Evolutionary conservation across 2,888 invertebrate genomes (phyloP), one percentile per base, ranked within the genome.

Genomic region (Ormyrus thymus): DNA sequence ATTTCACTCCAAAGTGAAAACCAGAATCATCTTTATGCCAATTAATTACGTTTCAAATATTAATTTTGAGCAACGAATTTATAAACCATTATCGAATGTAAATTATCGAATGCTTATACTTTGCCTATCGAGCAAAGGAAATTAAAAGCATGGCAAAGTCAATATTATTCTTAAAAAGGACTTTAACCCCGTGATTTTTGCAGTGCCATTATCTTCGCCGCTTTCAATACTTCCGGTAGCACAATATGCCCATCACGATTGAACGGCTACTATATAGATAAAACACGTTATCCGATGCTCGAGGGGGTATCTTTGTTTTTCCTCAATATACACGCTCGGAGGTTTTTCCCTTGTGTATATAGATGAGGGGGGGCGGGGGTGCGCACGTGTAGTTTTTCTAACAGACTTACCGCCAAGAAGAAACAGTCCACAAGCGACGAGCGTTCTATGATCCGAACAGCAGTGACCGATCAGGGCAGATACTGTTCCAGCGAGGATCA

Each of bases 401-500:
- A 29, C 29, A 61, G 72, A 90, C 92, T 92, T 86, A 93, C 93
- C 93, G 83, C 92, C 92, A 53, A 93, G 90, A 65, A 93, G 92
- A 87, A 92, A 93, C 53, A 82, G 66, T 83, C 93, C 93, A 85
- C 93, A 92, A 64, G 93, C 93, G 66, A 93, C 89, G 68, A 93
- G 91, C 66, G 92, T 92, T 86, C 92, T 92, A 89, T 92, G 92
- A 90, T 93, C 92, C 83, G 91, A 91, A 87, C 92, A 92, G 88
- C 92, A 93, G 84, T 93, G 92, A 71, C 93, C 93, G 84, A 92
- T 90, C 81, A 93, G 87, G 48, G 93, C 92, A 77, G 92, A 92
- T 84, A 93, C 90, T 58, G 92, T 92, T 29, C 90, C 90, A 29
- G 92, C 93, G 72, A 92, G 87, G 81, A 92, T 88, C 83, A 93